Base-by-base conservation (phyloP, 2,888 invertebrate genomes). In the Caenorhabditis afra region DNA sequence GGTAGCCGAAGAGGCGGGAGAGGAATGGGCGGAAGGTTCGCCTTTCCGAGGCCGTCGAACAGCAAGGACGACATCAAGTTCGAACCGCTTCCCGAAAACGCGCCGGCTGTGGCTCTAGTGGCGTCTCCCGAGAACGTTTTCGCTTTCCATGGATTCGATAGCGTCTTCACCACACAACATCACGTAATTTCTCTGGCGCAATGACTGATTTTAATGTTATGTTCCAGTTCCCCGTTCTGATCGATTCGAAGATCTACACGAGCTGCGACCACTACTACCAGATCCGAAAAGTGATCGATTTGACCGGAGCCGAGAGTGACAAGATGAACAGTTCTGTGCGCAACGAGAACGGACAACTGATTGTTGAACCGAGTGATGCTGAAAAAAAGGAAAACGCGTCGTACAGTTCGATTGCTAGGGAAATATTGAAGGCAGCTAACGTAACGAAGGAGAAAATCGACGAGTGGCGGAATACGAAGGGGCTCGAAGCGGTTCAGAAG, bases 211-310 rank as follows among this genome's bases (percentile, higher is more conserved):
- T 64, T 52, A 10, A n/a, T 52, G 5, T 23, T 39, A 16, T 3
- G n/a, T 64, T 75, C 65, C 53, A 74, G 73, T 78, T 81, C 59
- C 85, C 85, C 4, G 81, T 86, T 2, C 55, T 84, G 23, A 70
- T 86, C 35, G 85, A 85, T 12, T 66, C 65, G 1, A 45, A 49
- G 10, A 79, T 86, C 29, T 86, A 85, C 75, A 71, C 68, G 39
- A 83, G 81, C 53, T 73, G 81, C 41, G 85, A 86, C 49, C 85
- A 86, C 58, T 86, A 75, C 66, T 86, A 86, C 50, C 85, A 86
- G 62, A 78, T 77, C 45, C 53, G 68, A 50, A 86, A 86, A 65
- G 76, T 84, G 8, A 23, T 12, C 20, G 81, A 82, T 49, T 53
- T 84, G 20, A 78, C 78, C 14, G 81, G 81, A 22, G 44, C 11